Evolutionary conservation across 2,888 invertebrate species (phyloP).

Genomic region (Torymus texanus): DNA sequence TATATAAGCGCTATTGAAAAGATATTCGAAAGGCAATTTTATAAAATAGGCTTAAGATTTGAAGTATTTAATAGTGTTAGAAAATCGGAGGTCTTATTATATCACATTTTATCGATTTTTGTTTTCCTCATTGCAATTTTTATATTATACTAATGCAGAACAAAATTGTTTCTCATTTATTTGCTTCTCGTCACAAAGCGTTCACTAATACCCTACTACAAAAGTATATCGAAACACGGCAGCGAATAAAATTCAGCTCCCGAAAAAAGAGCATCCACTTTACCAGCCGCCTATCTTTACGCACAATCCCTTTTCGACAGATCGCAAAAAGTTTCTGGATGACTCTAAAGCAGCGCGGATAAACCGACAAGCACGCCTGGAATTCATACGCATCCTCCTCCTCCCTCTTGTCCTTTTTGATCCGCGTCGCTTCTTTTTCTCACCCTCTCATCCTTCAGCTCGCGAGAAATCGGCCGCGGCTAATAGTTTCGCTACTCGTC

Average conservation of each 20-base stretch:
- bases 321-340: no score
- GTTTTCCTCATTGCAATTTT: no score
- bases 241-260: constrained; percentile 1
- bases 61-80: no score
- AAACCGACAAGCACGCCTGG: not conserved
- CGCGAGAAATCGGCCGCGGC: constrained; percentile 48
- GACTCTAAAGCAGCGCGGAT: constrained; percentile 20
- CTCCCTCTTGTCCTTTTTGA: not conserved
- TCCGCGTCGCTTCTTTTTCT: not conserved
- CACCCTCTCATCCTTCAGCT: not conserved
- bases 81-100: no score
- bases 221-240: not conserved
- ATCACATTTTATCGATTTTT: no score
- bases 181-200: constrained; percentile 27
- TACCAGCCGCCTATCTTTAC: no score
- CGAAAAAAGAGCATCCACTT: no score
- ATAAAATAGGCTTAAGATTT: no score
- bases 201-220: not conserved
- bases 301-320: constrained; percentile 3
- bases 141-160: not conserved
- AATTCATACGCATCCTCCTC: constrained; percentile 14
- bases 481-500: constrained; percentile 71
- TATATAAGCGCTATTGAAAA: no score
- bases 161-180: constrained; percentile 12
- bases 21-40: no score